phyloP scores from a whole-genome alignment of 2,888 invertebrate species.

The Drosophila sordidula region DNA sequence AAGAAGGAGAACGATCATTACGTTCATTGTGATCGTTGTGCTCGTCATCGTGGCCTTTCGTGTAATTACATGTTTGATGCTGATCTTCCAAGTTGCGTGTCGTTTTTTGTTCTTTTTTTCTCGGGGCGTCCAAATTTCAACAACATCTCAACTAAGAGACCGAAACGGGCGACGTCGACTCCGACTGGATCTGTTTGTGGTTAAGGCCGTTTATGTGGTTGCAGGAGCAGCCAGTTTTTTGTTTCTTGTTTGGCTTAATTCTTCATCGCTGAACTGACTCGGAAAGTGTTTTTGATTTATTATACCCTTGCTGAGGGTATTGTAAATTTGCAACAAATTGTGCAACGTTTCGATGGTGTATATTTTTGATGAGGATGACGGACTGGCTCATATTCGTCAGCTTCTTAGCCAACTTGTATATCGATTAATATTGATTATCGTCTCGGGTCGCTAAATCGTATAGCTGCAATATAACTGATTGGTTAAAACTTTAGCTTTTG shows the following conservation, averaged over 20 bases:
- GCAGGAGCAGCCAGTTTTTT: conserved; percentile 24
- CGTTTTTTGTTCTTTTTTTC: conserved; percentile 22
- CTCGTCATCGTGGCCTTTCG: not conserved
- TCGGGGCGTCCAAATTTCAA: conserved; percentile 61
- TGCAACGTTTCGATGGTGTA: too few species aligned
- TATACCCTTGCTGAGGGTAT: not conserved
- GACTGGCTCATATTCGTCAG: too few species aligned
- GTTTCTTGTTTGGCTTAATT: not conserved
- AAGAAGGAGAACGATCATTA: not conserved
- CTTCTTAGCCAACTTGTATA: too few species aligned
- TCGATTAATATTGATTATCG: too few species aligned
- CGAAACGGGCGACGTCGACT: not conserved
- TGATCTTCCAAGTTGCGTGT: conserved; percentile 44
- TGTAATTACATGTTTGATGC: conserved; percentile 50
- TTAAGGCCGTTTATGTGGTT: not conserved
- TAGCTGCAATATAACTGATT: too few species aligned
- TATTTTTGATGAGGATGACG: too few species aligned
- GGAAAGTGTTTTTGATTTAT: conserved; percentile 6
- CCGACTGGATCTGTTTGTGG: not conserved
- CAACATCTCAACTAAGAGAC: conserved; percentile 58
- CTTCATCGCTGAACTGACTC: not conserved
- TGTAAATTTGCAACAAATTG: too few species aligned
- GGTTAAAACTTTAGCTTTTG: too few species aligned
- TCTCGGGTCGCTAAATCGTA: too few species aligned
- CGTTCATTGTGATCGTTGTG: conserved; percentile 12